Conservation (phyloP, 2,113 vertebrate genomes). For the Neogobius melanostomus region DNA sequence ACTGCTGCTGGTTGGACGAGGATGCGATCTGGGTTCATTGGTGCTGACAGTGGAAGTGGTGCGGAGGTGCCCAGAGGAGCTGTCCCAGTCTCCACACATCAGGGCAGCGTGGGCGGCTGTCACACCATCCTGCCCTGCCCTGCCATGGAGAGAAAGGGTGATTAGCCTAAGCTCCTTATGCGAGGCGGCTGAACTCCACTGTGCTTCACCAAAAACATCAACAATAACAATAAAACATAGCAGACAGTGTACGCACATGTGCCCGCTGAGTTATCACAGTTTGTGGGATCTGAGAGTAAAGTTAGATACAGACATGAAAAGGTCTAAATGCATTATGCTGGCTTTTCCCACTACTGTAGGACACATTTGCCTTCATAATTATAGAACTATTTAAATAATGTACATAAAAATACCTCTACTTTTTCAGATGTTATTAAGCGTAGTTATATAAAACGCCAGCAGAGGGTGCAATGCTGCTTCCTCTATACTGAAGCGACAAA, state of each 20-base stretch:
- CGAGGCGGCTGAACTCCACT: conserved; percentile 15
- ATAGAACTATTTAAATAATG: too few relatives aligned
- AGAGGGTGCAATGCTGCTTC: too few relatives aligned
- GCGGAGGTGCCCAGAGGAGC: conserved; percentile 21
- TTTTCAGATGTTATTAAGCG: too few relatives aligned
- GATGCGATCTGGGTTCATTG: conserved; percentile 19
- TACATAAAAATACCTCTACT: too few relatives aligned
- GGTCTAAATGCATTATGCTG: too few relatives aligned
- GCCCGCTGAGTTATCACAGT: background rate
- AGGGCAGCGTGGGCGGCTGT: conserved; percentile 38
- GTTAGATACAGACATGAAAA: background rate
- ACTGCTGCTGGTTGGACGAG: conserved; percentile 2
- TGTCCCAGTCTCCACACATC: conserved; percentile 19
- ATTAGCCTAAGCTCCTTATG: conserved; percentile 32
- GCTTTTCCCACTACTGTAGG: too few relatives aligned
- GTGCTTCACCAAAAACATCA: conserved; percentile 13
- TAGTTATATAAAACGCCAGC: too few relatives aligned
- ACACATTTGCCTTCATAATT: too few relatives aligned
- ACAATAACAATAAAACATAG: conserved; percentile 5
- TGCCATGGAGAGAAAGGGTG: conserved; percentile 17
- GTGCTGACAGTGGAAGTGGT: conserved; percentile 15
- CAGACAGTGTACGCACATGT: background rate
- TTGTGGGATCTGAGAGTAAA: background rate
- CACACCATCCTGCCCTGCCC: conserved; percentile 31
- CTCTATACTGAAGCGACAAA: too few relatives aligned